Evolutionary conservation across 2,888 invertebrate species (phyloP), one percentile per base, ranked within the genome.

Genomic region (Protodeltote pygarga): DNA sequence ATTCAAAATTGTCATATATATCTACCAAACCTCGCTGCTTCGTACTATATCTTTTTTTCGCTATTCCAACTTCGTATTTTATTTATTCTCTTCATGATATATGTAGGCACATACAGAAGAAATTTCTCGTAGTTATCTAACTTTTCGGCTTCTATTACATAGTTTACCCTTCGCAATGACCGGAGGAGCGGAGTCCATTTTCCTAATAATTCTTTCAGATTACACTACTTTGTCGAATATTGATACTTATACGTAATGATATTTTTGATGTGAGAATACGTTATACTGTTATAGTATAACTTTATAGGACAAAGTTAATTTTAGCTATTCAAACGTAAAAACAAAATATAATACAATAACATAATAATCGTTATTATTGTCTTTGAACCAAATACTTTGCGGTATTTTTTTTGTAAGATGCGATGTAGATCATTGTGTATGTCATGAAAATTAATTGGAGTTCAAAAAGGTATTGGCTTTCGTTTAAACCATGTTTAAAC

Each of bases 1-100:
- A 57, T 66, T 35, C 46, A 47, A 49, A n/a, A n/a, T n/a, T n/a
- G n/a, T n/a, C n/a, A n/a, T 52, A 57, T 57, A 50, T 45, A 50
- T 47, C 23, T 37, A 5, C 37, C 42, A 29, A 63, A 45, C 23
- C 55, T 50, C 5, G 8, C 25, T 25, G 19, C 47, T 9, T 33
- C 24, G 31, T 16, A 25, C 14, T 28, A 16, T 21, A 16, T 38
- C 31, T 34, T 48, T 62, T 27, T 48, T 49, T 47, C 16, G 27
- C 31, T 21, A 28, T 44, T 52, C 21, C 28, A 44, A 40, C 38
- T 53, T 44, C n/a, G n/a, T n/a, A n/a, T n/a, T 35, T 32, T 45
- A 28, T 62, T 33, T 33, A 41, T 53, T 54, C 24, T 13, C 16
- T 51, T 60, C 40, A 45, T 45, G 41, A 44, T 44, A 40, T 11